A percentile compares a stretch with the other conserved stretches of the same genome.
Conservation (phyloP, 2,888 invertebrate genomes). For the Xanthia icteritia region DNA sequence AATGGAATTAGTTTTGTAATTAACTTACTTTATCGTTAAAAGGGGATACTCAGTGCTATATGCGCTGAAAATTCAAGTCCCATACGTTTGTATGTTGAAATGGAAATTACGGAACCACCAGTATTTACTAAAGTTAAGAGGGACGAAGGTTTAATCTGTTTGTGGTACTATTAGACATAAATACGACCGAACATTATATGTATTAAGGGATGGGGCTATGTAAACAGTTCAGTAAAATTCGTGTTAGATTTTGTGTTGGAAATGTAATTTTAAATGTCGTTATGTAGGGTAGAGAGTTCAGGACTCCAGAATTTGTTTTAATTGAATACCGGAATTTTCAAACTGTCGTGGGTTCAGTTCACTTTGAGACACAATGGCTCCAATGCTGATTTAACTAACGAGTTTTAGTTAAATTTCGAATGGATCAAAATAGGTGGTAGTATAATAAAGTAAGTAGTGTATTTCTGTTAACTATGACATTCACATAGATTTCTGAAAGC, state of each 20-base stretch:
- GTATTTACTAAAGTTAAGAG: conserved; percentile 70
- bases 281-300: conserved; percentile 42
- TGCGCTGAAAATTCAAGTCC: conserved; percentile 79
- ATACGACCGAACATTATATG: conserved; percentile 67
- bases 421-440: neutral
- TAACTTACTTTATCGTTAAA: conserved; percentile 82
- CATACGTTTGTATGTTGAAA: conserved; percentile 70
- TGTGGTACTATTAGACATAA: conserved; percentile 69
- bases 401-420: conserved; percentile 4
- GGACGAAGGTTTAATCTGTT: conserved; percentile 71
- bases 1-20: conserved; percentile 84
- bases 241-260: conserved; percentile 55
- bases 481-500: conserved; percentile 24
- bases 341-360: conserved; percentile 38
- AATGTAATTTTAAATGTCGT: conserved; percentile 60
- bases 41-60: conserved; percentile 77
- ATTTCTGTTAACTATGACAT: conserved; percentile 6
- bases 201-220: conserved; percentile 58
- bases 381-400: conserved; percentile 1
- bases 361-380: neutral
- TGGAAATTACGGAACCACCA: conserved; percentile 68
- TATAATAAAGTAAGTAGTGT: neutral
- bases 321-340: conserved; percentile 37
- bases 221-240: conserved; percentile 52
- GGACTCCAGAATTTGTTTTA: conserved; percentile 38